Percentiles rank a stretch among this genome's conserved stretches.
Conservation (phyloP, 2,113 vertebrate species). For the Nycticorax nycticorax region DNA sequence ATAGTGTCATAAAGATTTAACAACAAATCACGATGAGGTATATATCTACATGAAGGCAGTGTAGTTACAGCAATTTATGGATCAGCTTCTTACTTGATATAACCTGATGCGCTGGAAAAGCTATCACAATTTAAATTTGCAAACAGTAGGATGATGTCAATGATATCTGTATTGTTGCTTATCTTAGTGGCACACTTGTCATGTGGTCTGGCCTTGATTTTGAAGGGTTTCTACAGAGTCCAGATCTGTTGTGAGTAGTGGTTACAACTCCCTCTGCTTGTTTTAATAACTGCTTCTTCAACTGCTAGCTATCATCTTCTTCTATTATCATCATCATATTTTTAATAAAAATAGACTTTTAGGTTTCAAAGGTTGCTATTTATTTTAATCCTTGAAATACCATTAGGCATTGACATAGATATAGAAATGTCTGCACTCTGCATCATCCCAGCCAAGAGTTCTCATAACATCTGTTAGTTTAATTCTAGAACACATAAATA, state of each 20-base stretch:
- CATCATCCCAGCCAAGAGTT: constrained; percentile 34
- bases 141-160: neutral
- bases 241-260: neutral
- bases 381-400: constrained; percentile 33
- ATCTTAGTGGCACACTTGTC: neutral
- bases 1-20: neutral
- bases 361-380: constrained; percentile 6
- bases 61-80: neutral
- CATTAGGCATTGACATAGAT: neutral
- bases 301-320: neutral
- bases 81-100: neutral
- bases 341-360: constrained; percentile 22
- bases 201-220: neutral
- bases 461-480: constrained; percentile 47
- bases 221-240: neutral
- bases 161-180: neutral
- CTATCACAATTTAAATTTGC: neutral
- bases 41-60: neutral
- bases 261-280: neutral
- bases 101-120: neutral
- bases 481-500: constrained; percentile 47
- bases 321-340: neutral
- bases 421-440: neutral
- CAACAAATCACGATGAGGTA: neutral
- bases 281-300: neutral